Conservation (phyloP, 2,113 vertebrate genomes). For the Gnathonemus echidnorhynchus region DNA sequence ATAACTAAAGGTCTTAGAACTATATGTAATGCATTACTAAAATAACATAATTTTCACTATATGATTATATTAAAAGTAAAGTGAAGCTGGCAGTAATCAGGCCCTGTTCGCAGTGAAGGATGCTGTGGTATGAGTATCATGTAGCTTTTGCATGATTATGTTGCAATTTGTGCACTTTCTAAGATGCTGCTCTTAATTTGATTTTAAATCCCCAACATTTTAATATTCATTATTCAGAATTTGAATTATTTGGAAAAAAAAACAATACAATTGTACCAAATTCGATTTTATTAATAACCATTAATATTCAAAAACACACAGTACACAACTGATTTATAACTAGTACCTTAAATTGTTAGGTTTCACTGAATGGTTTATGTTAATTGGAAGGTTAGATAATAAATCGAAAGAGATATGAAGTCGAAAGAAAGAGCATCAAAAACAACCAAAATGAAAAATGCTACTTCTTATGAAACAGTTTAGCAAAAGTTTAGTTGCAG, state of each 20-base stretch:
- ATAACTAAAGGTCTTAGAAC: neutral
- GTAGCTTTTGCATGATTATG: neutral
- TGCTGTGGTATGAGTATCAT: neutral
- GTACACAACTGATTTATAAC: neutral
- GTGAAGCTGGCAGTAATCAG: neutral
- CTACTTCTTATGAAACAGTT: neutral
- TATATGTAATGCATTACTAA: neutral
- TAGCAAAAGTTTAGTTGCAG: neutral
- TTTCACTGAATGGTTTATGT: neutral
- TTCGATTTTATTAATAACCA: neutral
- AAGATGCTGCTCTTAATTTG: neutral
- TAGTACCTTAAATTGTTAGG: neutral
- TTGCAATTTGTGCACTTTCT: neutral
- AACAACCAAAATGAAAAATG: neutral
- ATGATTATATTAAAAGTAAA: neutral
- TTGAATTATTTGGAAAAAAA: neutral
- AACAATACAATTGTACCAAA: neutral
- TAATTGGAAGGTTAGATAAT: neutral
- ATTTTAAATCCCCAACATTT: neutral
- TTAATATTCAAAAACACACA: neutral
- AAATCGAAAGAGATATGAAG: neutral
- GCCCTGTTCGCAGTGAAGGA: neutral
- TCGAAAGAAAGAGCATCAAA: neutral
- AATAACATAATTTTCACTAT: neutral
- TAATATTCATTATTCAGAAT: neutral